These are phyloP conservation scores for Porites rus DNA, from an alignment of 92 coral and sea anemone genomes.

Conservation along the genomic window DNA sequence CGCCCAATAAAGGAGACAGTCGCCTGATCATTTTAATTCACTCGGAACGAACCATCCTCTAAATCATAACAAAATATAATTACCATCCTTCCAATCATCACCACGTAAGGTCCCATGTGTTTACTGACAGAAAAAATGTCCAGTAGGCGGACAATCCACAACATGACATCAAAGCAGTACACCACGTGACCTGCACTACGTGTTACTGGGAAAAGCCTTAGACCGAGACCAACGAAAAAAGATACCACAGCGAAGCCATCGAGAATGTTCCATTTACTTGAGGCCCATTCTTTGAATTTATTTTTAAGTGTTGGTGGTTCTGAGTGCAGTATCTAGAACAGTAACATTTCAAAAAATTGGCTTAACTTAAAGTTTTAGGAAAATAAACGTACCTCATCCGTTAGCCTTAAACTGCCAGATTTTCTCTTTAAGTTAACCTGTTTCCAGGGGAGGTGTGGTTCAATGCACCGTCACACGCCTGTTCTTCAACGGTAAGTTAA, in stretches of 20 bases:
- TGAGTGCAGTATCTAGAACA: slow-evolving; percentile 75
- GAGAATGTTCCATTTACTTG: slow-evolving; percentile 90
- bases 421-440: too few species aligned
- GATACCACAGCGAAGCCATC: slow-evolving; percentile 86
- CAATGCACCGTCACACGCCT: too few species aligned
- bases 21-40: too few species aligned
- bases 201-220: slow-evolving; percentile 76
- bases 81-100: slow-evolving; percentile 93
- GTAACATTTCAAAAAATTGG: background rate
- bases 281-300: slow-evolving; percentile 84
- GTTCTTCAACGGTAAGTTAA: too few species aligned
- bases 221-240: slow-evolving; percentile 83
- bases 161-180: slow-evolving; percentile 89
- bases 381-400: too few species aligned
- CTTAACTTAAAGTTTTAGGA: too few species aligned
- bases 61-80: background rate
- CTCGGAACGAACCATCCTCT: background rate
- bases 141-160: slow-evolving; percentile 89
- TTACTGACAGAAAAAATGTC: slow-evolving; percentile 91
- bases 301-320: slow-evolving; percentile 61
- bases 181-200: slow-evolving; percentile 86
- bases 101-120: slow-evolving; percentile 91
- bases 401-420: too few species aligned
- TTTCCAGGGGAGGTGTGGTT: too few species aligned
- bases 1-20: too few species aligned